Evolutionary conservation across 1,140 invertebrate genomes (phyloP), one percentile per base, ranked within the genome.

Genomic region (Lepidotrigona ventralis): DNA sequence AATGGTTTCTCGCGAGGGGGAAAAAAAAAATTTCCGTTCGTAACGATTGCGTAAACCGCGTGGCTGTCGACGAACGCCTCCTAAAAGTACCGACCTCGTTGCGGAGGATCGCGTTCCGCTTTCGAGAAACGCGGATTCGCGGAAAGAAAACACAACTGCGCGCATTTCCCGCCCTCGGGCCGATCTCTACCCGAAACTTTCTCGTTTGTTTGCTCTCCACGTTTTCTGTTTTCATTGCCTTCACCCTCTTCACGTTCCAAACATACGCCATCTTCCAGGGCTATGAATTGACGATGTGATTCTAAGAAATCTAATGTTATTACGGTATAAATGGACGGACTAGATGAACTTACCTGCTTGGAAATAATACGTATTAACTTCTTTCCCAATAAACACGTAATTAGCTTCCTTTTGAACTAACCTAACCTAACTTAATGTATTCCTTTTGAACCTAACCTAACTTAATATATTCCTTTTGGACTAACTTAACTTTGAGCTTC

Each of bases 1-100:
- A 75, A 77, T 64, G 71, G 70, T 54, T 85, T 86, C 85, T 53
- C n/a, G 39, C 60, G 66, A 80, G 33, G 4, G 33, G 2, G 1
- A 8, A 33, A 9, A 46, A 86, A 69, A 78, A 39, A 3, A 21
- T 6, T 51, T 33, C 6, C 77, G 54, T 46, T 58, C 12, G 53
- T 54, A 5, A n/a, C 29, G 76, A 53, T 68, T 39, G 64, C 76
- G 76, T 69, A 69, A 79, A 79, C 29, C 14, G 14, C 39, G 29
- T 9, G 76, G 51, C 23, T 29, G 46, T 29, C 64, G 63, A 79
- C 54, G 14, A 54, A 69, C 39, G 29, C 2, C 4, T 9, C 11
- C 5, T 21, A 26, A 68, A 68, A 66, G 26, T 19, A 53, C 15
- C 56, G 72, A 58, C 51, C 71, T n/a, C n/a, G 46, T 78, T 63